Evolutionary conservation across 2,888 invertebrate genomes (phyloP).

Genomic region (Eupithecia tripunctaria): DNA sequence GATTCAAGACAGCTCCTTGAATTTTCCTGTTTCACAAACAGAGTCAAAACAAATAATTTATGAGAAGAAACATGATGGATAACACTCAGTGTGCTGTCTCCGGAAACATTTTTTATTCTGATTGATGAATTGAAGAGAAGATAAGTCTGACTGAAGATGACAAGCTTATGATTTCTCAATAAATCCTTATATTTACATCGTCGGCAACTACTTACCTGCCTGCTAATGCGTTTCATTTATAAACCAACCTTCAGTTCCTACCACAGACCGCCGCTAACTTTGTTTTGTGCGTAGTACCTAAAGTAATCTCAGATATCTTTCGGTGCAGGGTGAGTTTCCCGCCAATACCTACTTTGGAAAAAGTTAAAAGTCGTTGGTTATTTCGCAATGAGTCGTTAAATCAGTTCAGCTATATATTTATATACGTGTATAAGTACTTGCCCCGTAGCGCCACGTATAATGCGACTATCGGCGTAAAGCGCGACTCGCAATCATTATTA

Average conservation of each 20-base stretch:
- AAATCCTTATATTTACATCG: too few species aligned
- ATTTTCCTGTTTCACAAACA: not conserved
- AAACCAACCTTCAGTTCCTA: not conserved
- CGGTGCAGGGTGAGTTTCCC: not conserved
- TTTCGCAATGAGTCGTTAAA: not conserved
- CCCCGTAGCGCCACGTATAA: not conserved
- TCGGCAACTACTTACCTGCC: too few species aligned
- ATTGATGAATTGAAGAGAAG: not conserved
- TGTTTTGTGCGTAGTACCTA: not conserved
- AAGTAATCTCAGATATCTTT: not conserved
- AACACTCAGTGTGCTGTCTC: not conserved
- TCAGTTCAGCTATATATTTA: not conserved
- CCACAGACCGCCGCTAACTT: not conserved
- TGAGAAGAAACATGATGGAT: not conserved
- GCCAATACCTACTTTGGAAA: not conserved
- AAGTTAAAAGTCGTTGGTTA: not conserved
- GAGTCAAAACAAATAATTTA: not conserved
- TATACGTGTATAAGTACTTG: not conserved
- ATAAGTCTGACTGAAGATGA: not conserved
- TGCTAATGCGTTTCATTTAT: not conserved
- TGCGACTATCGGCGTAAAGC: constrained; percentile 20
- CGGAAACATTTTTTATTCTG: not conserved
- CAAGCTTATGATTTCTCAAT: not conserved
- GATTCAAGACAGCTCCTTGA: not conserved
- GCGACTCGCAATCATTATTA: constrained; percentile 33